A percentile compares a stretch with the other conserved stretches of the same genome.
Conservation (phyloP, 2,113 vertebrate species). For the Syrmaticus mikado region DNA sequence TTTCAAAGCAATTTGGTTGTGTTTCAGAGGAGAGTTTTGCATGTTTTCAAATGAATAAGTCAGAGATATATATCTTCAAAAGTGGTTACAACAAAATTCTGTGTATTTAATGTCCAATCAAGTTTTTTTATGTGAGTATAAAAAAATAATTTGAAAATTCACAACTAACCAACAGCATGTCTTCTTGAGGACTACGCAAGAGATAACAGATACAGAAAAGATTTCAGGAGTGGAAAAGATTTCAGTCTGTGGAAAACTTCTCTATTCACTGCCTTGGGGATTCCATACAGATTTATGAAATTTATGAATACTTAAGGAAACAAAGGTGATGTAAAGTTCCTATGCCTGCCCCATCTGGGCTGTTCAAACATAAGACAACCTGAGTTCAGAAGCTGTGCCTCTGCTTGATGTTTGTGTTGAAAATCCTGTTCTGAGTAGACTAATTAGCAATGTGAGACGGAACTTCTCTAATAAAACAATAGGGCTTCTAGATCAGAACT, state of each 20-base stretch:
- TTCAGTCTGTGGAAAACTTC: neutral
- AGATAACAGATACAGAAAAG: neutral
- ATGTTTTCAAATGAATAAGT: conserved; percentile 10
- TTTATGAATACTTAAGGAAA: neutral
- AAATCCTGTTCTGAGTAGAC: neutral
- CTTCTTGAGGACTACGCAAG: neutral
- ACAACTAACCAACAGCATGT: neutral
- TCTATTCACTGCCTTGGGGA: neutral
- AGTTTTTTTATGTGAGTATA: neutral
- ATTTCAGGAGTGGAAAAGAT: neutral
- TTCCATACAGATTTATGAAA: neutral
- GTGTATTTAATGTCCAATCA: neutral
- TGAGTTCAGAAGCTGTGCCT: neutral
- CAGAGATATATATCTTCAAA: conserved; percentile 18
- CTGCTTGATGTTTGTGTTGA: neutral
- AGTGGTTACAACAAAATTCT: neutral
- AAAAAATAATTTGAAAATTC: neutral
- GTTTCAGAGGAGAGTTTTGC: neutral
- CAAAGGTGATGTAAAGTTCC: neutral
- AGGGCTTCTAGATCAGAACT: neutral
- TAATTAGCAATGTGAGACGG: neutral
- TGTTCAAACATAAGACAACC: neutral
- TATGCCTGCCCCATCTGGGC: fast-evolving
- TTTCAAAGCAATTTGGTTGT: neutral
- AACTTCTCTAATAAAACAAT: neutral